A percentile compares a stretch with the other conserved stretches of the same genome.
Evolutionary conservation across 2,797 vertebrate genomes (phyloP).

Genomic region (Poecilia wingei): DNA sequence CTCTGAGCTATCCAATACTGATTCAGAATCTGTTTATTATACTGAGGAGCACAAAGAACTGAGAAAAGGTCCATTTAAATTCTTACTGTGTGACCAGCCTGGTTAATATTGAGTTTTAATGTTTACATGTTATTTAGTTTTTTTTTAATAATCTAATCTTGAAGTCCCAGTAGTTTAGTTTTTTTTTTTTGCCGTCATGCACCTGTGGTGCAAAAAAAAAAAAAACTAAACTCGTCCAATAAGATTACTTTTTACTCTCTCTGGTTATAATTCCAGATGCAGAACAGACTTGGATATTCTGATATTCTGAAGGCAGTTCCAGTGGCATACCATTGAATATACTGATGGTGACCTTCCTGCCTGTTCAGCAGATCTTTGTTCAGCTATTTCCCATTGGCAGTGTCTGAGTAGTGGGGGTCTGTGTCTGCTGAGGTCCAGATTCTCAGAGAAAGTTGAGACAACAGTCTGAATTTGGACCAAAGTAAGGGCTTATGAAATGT

Average conservation of each 20-base stretch:
- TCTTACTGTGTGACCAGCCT: background rate
- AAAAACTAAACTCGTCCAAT: background rate
- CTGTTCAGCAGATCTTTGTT: background rate
- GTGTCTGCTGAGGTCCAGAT: background rate
- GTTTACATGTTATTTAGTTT: background rate
- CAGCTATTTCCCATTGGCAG: background rate
- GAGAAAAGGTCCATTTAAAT: background rate
- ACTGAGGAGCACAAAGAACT: background rate
- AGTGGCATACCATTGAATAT: background rate
- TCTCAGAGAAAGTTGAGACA: background rate
- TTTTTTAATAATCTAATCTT: background rate
- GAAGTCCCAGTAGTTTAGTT: background rate
- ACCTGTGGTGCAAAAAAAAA: background rate
- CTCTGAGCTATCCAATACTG: background rate
- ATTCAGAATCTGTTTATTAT: background rate
- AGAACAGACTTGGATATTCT: background rate
- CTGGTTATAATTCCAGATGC: background rate
- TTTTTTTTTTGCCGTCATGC: background rate
- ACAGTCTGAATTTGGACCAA: background rate
- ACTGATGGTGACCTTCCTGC: background rate
- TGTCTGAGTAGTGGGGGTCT: background rate
- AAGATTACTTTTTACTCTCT: background rate
- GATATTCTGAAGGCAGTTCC: background rate
- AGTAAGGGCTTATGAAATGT: background rate
- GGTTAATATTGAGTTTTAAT: background rate